Base-by-base conservation (phyloP, 1,140 invertebrate species). In the Branchinecta lynchi region DNA sequence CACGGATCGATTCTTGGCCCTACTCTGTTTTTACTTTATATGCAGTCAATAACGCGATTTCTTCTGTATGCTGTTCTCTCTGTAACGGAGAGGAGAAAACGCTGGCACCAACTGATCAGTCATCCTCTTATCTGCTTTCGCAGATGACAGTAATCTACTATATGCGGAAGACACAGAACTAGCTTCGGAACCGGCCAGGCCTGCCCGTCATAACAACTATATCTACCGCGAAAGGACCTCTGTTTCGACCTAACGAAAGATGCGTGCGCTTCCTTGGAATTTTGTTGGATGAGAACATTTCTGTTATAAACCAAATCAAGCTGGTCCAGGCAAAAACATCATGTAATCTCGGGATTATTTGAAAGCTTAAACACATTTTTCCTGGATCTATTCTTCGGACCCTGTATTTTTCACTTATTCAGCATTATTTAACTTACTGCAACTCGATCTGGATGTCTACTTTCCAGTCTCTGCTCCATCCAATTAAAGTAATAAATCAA, bases 261-360 rank as follows among this genome's bases (percentile, higher is more conserved):
- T 51, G n/a, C 46, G 46, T 51, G 46, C 46, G 46, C n/a, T 51
- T 51, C 46, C 9, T 51, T 51, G 46, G 46, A 51, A 51, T 51
- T 51, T 51, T 51, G n/a, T n/a, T n/a, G n/a, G n/a, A 9, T 51
- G n/a, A 51, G 46, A 51, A 51, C n/a, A 9, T 51, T 51, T 51
- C 46, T 51, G 9, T 51, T 51, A 51, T 9, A 51, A 51, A 51
- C 46, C 46, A 51, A 9, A 51, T 51, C 46, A 51, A 51, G 46
- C 9, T n/a, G 46, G 46, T 51, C 46, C 46, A 9, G n/a, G 46
- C 46, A 51, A 51, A 51, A 51, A 51, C n/a, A 51, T 51, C 46
- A 51, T n/a, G 46, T 51, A 51, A 51, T 51, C 46, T 51, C n/a
- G 46, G 46, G 46, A 51, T 51, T 51, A 51, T 51, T 51, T 51